These are phyloP conservation scores for Noctuana brunneofusca DNA, from an alignment of 2,888 invertebrate species.

Conservation along the genomic window DNA sequence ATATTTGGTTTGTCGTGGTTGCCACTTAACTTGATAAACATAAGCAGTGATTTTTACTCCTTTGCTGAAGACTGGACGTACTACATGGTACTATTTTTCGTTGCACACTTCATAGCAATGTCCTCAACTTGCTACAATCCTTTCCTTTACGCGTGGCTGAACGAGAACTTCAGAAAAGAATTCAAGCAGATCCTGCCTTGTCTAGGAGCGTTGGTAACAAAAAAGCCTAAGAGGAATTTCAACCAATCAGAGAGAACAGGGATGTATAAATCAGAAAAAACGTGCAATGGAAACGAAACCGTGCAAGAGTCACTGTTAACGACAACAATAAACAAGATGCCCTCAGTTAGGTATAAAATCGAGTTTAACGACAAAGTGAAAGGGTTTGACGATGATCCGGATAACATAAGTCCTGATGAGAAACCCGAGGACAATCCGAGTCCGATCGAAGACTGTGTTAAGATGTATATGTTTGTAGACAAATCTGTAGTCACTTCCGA, in stretches of 20 bases:
- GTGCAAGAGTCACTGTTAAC: conserved; percentile 75
- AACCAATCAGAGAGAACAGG: conserved; percentile 75
- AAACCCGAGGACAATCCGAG: conserved; percentile 70
- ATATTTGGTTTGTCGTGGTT: conserved; percentile 95
- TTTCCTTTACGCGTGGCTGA: conserved; percentile 97
- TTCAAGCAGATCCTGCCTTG: conserved; percentile 90
- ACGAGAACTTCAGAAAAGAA: conserved; percentile 96
- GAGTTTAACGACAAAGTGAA: conserved; percentile 68
- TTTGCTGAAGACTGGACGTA: conserved; percentile 86
- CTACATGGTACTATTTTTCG: conserved; percentile 90
- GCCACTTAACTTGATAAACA: conserved; percentile 91
- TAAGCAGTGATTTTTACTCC: conserved; percentile 87
- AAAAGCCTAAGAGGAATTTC: conserved; percentile 65
- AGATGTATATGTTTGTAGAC: conserved; percentile 79
- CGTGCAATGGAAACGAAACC: conserved; percentile 77
- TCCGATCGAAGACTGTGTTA: conserved; percentile 74
- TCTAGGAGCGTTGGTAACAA: conserved; percentile 76
- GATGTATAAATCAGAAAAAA: conserved; percentile 74
- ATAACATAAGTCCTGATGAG: conserved; percentile 75
- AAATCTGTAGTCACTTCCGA: conserved; percentile 69
- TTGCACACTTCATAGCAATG: conserved; percentile 94
- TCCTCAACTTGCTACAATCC: conserved; percentile 97
- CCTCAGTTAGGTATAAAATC: conserved; percentile 73
- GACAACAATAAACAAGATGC: conserved; percentile 70
- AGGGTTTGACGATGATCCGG: conserved; percentile 59